These are phyloP conservation scores for Drosophila emarginata DNA, from an alignment of 2,888 invertebrate genomes.

Conservation along the genomic window DNA sequence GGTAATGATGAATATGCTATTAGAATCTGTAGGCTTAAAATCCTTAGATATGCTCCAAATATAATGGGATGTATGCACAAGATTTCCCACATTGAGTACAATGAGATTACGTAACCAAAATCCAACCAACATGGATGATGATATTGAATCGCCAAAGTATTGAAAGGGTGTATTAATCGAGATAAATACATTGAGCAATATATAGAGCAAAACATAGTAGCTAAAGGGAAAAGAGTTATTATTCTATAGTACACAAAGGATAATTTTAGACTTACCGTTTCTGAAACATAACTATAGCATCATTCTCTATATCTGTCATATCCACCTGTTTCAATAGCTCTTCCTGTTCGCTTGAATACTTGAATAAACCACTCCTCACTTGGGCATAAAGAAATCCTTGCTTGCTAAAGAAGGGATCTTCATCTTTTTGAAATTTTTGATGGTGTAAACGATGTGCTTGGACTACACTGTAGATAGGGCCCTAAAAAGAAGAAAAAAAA, in stretches of 20 bases:
- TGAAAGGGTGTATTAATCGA: conserved; percentile 90
- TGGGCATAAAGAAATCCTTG: conserved; percentile 93
- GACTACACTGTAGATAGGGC: conserved; percentile 93
- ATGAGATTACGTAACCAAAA: conserved; percentile 88
- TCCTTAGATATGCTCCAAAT: conserved; percentile 89
- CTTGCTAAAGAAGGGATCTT: conserved; percentile 91
- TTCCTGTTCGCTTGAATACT: conserved; percentile 86
- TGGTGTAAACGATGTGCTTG: conserved; percentile 92
- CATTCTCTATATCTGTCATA: conserved; percentile 90
- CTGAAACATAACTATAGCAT: conserved; percentile 91
- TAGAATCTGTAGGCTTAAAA: conserved; percentile 88
- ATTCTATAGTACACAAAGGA: not conserved
- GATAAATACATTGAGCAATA: conserved; percentile 86
- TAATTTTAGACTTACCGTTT: conserved; percentile 85
- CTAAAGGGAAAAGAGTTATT: conserved; percentile 82
- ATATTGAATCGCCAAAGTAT: conserved; percentile 89
- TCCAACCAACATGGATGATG: conserved; percentile 86
- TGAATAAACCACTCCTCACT: conserved; percentile 87
- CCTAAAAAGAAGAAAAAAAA: conserved; percentile 83
- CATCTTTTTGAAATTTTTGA: conserved; percentile 88
- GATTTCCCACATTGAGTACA: conserved; percentile 86
- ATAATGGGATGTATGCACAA: conserved; percentile 88
- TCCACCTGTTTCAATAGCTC: conserved; percentile 87
- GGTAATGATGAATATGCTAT: conserved; percentile 88
- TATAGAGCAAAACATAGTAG: conserved; percentile 87